Evolutionary conservation across 2,888 invertebrate genomes (phyloP), one percentile per base, ranked within the genome.

Genomic region (Smittia sp.): DNA sequence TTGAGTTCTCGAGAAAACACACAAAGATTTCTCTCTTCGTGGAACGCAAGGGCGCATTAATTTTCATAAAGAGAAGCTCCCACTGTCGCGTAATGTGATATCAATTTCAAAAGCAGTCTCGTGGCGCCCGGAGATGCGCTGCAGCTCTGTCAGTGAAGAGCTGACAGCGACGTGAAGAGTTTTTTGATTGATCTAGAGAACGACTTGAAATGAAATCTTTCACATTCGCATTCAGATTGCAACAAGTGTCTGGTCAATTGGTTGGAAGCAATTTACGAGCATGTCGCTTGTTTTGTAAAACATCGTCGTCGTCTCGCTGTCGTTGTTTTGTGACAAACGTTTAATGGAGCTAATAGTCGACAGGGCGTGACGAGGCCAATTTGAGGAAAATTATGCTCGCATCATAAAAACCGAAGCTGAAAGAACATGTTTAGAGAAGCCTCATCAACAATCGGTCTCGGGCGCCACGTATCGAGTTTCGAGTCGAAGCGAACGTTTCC

Each of bases 401-500:
- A 6, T 18, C 58, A 58, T 58, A 58, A 20, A 58, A 46, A 46
- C 11, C 6, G 11, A 38, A 38, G n/a, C n/a, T 15, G 52, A 3
- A 52, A 52, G 6, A 18, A 52, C 13, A 58, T 58, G 58, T 58
- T 58, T 58, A 15, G n/a, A 18, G 52, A 18, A 32, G 18, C 52
- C n/a, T 15, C 52, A 46, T 15, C 52, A 46, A n/a, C 18, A 15
- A 15, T 46, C 52, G 20, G 46, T 41, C 52, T 20, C 27, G 54
- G 69, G 69, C 69, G 69, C 69, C 69, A 69, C 22, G 27, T 54
- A 69, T 69, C 69, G 24, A 22, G 22, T 69, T 69, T 69, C 69
- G 41, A n/a, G 20, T 69, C 20, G 24, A 11, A 25, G 15, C 20
- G 18, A 39, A 15, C 18, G 9, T 18, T 15, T 67, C 20, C 20